These are phyloP conservation scores for Apamea epomidion DNA, from an alignment of 2,888 invertebrate species.

Conservation along the genomic window DNA sequence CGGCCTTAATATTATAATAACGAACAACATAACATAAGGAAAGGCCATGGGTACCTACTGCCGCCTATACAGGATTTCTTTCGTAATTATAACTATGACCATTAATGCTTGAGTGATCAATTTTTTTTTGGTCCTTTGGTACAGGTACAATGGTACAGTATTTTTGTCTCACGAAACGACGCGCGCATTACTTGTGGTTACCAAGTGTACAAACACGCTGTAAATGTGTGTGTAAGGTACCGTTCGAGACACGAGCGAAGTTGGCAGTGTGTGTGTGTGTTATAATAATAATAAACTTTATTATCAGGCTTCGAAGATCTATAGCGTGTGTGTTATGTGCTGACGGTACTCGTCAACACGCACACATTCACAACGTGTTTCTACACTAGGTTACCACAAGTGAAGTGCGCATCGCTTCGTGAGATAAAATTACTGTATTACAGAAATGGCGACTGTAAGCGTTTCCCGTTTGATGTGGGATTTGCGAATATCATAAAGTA, in stretches of 20 bases:
- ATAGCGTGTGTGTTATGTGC: too few relatives aligned
- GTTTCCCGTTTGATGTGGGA: neutral
- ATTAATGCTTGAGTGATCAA: neutral
- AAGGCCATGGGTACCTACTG: neutral
- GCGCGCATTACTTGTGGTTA: too few relatives aligned
- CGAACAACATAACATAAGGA: neutral
- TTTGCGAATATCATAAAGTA: neutral
- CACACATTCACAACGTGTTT: too few relatives aligned
- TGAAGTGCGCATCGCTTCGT: too few relatives aligned
- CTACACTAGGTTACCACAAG: too few relatives aligned
- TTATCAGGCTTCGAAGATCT: too few relatives aligned
- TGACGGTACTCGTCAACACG: too few relatives aligned
- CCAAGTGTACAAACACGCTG: too few relatives aligned
- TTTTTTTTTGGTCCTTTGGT: neutral
- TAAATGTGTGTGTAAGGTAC: too few relatives aligned
- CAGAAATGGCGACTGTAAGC: neutral
- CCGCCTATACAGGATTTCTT: neutral
- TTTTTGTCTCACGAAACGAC: neutral
- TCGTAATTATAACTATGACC: neutral
- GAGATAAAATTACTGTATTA: neutral
- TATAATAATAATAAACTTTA: too few relatives aligned
- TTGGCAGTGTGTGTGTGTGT: too few relatives aligned
- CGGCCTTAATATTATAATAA: neutral
- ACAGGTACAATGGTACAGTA: neutral
- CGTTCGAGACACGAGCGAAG: too few relatives aligned